These are phyloP conservation scores for Melieria crassipennis DNA, from an alignment of 2,888 invertebrate genomes.

Conservation along the genomic window DNA sequence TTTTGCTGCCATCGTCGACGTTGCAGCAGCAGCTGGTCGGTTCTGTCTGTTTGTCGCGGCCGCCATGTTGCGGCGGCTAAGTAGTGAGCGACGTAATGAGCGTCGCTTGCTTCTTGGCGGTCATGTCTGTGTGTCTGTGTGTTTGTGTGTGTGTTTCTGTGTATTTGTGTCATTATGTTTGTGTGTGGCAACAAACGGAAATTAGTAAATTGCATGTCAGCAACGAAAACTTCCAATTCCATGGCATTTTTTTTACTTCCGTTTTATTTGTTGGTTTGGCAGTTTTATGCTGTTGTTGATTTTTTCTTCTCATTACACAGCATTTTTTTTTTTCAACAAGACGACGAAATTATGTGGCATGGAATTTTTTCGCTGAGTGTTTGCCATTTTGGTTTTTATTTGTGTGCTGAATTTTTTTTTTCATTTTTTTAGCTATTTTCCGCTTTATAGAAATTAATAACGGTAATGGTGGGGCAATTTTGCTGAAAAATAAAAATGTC, in stretches of 20 bases:
- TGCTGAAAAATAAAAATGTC: too few relatives aligned
- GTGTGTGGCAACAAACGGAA: background rate
- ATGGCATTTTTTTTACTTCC: background rate
- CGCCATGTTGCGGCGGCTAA: background rate
- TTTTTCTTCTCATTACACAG: background rate
- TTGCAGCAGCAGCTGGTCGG: conserved; percentile 7
- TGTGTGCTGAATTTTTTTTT: background rate
- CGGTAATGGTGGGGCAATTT: too few relatives aligned
- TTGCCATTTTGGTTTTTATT: background rate
- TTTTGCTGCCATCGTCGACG: conserved; percentile 21
- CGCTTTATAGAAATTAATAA: too few relatives aligned
- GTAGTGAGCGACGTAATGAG: conserved; percentile 9
- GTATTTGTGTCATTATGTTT: background rate
- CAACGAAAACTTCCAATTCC: conserved; percentile 8
- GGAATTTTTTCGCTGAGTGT: background rate
- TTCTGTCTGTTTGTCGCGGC: background rate
- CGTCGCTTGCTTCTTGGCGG: background rate
- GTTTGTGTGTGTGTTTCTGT: too few relatives aligned
- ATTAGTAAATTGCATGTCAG: conserved; percentile 23
- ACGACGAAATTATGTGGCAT: background rate
- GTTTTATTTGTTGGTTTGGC: background rate
- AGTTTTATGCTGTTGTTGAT: background rate
- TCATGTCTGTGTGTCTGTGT: background rate
- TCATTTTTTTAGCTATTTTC: too few relatives aligned
- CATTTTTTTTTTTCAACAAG: background rate